Evolutionary conservation across 2,113 vertebrate genomes (phyloP), one percentile per base, ranked within the genome.

Genomic region (Rhinichthys klamathensis): DNA sequence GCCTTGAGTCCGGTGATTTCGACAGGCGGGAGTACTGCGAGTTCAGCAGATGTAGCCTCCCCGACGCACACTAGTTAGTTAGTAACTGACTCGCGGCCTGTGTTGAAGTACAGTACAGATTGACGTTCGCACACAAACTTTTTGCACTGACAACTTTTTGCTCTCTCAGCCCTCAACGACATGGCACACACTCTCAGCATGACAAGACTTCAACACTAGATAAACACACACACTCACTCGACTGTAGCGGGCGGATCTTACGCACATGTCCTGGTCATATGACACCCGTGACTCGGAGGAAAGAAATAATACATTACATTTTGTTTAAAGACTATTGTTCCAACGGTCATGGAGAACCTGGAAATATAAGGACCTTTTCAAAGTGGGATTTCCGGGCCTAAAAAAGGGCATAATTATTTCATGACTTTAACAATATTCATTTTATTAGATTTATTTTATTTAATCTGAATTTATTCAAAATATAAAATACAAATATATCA

Each of bases 1-100:
- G 85, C 85, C 82, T 79, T 70, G 73, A 83, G 30, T 35, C 74
- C 27, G 27, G 51, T 86, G 75, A 46, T 83, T 78, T 69, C 49
- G 21, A 61, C 51, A 13, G 51, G n/a, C 41, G 60, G 54, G 35
- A 83, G 54, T 49, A 30, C 67, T 16, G 75, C 67, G 74, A 49
- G 27, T 69, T 54, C 16, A 46, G 44, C 46, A 83, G 35, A 56
- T 65, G 65, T 30, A 80, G 65, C 49, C 60, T 69, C 15, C 51
- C 49, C 41, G 84, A 70, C 38, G 23, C 63, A 80, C 65, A 72
- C 79, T 81, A 65, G 60, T 49, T 81, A 65, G 60, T 23, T 65
- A 49, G 58, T 27, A 9, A 61, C 73, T 75, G 77, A 32, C 27
- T 23, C 73, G 25, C 41, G 3, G 21, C 46, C 15, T 75, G 73